Conservation (phyloP, 2,113 vertebrate genomes). For the Pungitius pungitius region DNA sequence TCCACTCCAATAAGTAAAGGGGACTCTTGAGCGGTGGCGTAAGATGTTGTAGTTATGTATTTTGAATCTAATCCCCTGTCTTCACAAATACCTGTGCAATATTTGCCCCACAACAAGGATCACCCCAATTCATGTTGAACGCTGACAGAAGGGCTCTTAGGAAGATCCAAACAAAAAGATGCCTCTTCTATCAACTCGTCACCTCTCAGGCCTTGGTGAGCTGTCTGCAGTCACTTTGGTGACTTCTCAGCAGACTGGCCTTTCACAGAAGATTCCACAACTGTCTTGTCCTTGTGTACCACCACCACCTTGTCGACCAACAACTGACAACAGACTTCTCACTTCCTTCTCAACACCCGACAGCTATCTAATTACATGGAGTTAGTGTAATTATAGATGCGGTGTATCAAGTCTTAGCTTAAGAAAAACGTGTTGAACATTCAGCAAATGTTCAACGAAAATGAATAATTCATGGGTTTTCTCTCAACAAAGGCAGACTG, state of each 20-base stretch:
- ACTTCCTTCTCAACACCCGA: not conserved
- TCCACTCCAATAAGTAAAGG: not conserved
- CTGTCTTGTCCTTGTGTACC: not conserved
- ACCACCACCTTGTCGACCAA: not conserved
- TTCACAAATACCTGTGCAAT: not conserved
- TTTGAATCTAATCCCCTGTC: not conserved
- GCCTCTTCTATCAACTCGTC: not conserved
- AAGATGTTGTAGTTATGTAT: not conserved
- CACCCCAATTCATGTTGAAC: not conserved
- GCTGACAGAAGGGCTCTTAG: not conserved
- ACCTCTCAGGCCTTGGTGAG: too few species aligned
- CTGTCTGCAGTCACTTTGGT: not conserved
- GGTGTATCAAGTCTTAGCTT: not conserved
- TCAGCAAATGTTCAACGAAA: not conserved
- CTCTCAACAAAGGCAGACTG: not conserved
- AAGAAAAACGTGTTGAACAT: not conserved
- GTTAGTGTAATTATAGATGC: slow-evolving; percentile 15
- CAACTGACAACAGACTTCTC: not conserved
- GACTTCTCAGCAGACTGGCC: not conserved
- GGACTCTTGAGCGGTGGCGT: not conserved
- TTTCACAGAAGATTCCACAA: slow-evolving; percentile 29
- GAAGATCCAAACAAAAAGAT: not conserved
- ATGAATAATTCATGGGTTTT: not conserved
- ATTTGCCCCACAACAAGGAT: not conserved
- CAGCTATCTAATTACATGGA: slow-evolving; percentile 50